Conservation (phyloP, 2,797 vertebrate genomes). For the Lycodopsis pacificus region DNA sequence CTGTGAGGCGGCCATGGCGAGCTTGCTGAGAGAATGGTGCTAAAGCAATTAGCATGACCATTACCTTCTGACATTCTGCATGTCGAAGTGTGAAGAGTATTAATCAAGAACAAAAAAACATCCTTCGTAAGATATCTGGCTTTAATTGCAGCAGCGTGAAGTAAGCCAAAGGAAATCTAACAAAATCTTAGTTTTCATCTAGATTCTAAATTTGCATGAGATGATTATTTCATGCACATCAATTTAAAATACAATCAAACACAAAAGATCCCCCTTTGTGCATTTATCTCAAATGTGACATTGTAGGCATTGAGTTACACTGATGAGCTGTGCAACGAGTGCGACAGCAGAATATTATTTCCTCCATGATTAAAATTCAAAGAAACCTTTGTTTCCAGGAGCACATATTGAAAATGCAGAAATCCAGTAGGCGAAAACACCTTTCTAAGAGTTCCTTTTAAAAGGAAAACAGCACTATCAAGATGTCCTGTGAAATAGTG, state of each 20-base stretch:
- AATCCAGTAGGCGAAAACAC: neutral
- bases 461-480: neutral
- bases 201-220: neutral
- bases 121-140: neutral
- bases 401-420: neutral
- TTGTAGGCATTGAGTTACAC: neutral
- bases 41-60: slow-evolving; percentile 37
- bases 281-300: slow-evolving; percentile 12
- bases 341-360: neutral
- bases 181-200: neutral
- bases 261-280: neutral
- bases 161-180: neutral
- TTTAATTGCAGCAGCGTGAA: slow-evolving; percentile 13
- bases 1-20: slow-evolving; percentile 8
- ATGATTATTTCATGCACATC: neutral
- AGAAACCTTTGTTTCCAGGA: neutral
- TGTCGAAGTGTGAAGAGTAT: slow-evolving; percentile 3
- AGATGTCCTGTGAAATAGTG: slow-evolving; percentile 16
- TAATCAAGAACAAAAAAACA: slow-evolving; percentile 1
- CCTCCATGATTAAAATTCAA: neutral
- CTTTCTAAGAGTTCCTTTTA: neutral
- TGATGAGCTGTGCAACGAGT: neutral
- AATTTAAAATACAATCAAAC: slow-evolving; percentile 9
- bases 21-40: neutral
- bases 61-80: slow-evolving; percentile 18